Conservation (phyloP, 1,140 invertebrate genomes). For the Venturia canescens region DNA sequence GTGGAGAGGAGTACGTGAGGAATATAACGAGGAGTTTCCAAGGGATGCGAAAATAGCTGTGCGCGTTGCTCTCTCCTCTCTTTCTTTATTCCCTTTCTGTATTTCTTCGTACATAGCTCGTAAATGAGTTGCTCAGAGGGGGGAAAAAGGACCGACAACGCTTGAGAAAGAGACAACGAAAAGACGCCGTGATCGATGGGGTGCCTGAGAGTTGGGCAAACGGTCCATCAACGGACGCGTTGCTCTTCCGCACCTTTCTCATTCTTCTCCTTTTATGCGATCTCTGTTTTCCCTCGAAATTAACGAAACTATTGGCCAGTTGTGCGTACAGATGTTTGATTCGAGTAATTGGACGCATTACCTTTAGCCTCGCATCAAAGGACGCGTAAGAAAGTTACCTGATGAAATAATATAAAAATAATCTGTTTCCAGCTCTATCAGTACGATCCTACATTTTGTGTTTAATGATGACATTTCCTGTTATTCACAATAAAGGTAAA, state of each 20-base stretch:
- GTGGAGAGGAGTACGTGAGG: slow-evolving; percentile 40
- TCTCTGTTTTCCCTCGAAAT: slow-evolving; percentile 48
- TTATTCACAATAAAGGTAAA: slow-evolving; percentile 20
- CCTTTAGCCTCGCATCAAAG: background rate
- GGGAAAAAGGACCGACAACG: background rate
- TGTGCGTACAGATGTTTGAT: slow-evolving; percentile 30
- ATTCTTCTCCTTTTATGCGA: slow-evolving; percentile 30
- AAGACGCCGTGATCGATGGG: slow-evolving; percentile 48
- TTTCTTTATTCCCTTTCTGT: background rate
- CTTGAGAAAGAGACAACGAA: slow-evolving; percentile 19
- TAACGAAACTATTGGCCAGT: slow-evolving; percentile 16
- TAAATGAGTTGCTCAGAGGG: background rate
- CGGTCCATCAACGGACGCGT: slow-evolving; percentile 32
- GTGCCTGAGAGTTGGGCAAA: slow-evolving; percentile 38
- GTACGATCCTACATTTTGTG: background rate
- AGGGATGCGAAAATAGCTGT: slow-evolving; percentile 23
- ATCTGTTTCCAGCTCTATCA: background rate
- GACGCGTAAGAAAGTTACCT: background rate
- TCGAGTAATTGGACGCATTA: slow-evolving; percentile 30
- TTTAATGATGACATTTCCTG: background rate
- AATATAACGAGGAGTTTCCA: slow-evolving; percentile 51
- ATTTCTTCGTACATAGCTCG: slow-evolving; percentile 8
- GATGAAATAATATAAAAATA: background rate
- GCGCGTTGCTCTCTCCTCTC: background rate
- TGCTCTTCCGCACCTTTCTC: slow-evolving; percentile 14